Conservation (phyloP, 2,888 invertebrate species). For the Hololepta plana region DNA sequence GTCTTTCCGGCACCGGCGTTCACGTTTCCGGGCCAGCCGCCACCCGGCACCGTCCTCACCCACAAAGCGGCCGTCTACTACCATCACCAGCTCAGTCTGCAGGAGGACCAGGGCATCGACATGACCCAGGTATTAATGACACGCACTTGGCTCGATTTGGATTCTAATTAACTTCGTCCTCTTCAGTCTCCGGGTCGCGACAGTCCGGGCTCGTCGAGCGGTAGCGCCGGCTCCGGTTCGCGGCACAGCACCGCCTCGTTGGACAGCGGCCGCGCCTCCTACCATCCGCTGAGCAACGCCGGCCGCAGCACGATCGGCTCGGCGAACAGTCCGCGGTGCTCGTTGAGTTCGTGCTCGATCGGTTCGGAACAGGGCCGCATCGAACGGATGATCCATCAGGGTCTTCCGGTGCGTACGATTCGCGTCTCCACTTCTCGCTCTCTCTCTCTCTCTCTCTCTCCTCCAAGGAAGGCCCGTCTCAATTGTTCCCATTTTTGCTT, state of each 20-base stretch:
- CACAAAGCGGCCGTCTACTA: constrained; percentile 64
- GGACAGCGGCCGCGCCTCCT: constrained; percentile 84
- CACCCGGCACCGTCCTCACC: constrained; percentile 43
- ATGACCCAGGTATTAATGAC: constrained; percentile 50
- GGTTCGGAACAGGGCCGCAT: constrained; percentile 51
- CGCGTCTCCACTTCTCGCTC: no score
- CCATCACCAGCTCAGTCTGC: constrained; percentile 64
- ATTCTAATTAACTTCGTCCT: constrained; percentile 7
- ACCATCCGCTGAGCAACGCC: constrained; percentile 36
- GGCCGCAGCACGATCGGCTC: constrained; percentile 29
- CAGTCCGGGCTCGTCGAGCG: constrained; percentile 78
- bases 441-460: constrained; percentile 6
- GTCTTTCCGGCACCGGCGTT: constrained; percentile 47
- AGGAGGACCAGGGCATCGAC: constrained; percentile 79
- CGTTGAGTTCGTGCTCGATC: constrained; percentile 60
- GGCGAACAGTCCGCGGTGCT: constrained; percentile 45
- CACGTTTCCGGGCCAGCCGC: constrained; percentile 51
- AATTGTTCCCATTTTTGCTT: constrained; percentile 7
- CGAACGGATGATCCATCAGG: constrained; percentile 58
- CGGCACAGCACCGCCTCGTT: constrained; percentile 78
- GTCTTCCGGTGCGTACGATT: constrained; percentile 34
- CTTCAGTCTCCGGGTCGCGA: constrained; percentile 79
- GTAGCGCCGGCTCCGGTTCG: constrained; percentile 73
- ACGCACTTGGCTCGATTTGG: constrained; percentile 1
- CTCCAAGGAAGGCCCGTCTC: neutral